Percentiles rank a stretch among this genome's conserved stretches.
Evolutionary conservation across 35 echinoderm and acorn worm genomes (phyloP).

Genomic region (Patiria miniata): DNA sequence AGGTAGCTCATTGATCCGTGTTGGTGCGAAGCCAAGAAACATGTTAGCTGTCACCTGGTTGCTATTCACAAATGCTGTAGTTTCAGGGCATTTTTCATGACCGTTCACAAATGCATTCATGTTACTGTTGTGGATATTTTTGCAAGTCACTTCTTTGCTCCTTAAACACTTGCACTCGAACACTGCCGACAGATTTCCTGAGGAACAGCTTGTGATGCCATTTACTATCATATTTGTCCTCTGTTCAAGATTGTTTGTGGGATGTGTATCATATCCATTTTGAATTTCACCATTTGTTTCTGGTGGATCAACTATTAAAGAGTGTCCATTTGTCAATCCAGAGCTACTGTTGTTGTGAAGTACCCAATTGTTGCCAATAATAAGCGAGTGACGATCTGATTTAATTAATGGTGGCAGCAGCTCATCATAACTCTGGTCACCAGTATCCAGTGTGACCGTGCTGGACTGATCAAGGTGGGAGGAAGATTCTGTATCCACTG

Average conservation of each 20-base stretch:
- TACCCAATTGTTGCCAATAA: constrained; percentile 56
- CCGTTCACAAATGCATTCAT: not conserved
- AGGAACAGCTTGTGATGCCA: not conserved
- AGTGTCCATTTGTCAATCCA: constrained; percentile 35
- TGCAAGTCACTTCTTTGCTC: constrained; percentile 22
- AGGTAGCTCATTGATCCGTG: constrained; percentile 46
- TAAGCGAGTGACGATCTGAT: constrained; percentile 43
- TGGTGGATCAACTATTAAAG: constrained; percentile 13
- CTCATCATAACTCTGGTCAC: constrained; percentile 70
- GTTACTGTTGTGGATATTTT: constrained; percentile 35
- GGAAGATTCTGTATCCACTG: constrained; percentile 51
- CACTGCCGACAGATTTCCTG: constrained; percentile 17
- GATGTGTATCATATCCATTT: constrained; percentile 20
- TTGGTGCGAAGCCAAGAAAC: constrained; percentile 26
- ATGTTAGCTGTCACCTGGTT: constrained; percentile 23
- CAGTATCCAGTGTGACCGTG: constrained; percentile 44
- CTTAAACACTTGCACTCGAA: constrained; percentile 34
- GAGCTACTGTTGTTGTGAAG: constrained; percentile 19
- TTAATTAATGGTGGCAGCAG: constrained; percentile 22
- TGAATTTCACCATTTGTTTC: not conserved
- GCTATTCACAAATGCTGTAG: not conserved
- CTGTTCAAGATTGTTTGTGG: constrained; percentile 24
- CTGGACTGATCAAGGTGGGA: constrained; percentile 43
- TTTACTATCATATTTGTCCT: constrained; percentile 27
- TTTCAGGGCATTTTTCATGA: not conserved